Conservation (phyloP, 2,888 invertebrate genomes). For the Melanophora roralis region DNA sequence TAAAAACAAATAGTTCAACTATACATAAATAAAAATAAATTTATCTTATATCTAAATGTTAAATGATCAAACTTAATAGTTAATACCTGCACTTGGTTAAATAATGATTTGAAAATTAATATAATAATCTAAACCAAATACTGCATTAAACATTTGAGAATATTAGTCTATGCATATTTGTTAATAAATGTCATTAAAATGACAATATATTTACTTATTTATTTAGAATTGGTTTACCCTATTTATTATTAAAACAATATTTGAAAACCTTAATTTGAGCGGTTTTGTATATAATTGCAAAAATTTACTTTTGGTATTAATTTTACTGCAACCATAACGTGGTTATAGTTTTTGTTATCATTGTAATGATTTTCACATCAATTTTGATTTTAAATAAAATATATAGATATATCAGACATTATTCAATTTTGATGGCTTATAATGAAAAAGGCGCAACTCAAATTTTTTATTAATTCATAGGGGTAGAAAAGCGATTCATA, state of each 20-base stretch:
- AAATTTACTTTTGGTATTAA: constrained; percentile 32
- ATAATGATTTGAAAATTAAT: no score
- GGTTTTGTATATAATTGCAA: constrained; percentile 18
- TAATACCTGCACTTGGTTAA: neutral
- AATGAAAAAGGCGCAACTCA: no score
- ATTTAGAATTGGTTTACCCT: no score
- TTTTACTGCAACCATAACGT: constrained; percentile 61
- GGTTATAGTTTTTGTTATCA: constrained; percentile 51
- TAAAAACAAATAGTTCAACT: no score
- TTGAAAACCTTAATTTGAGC: constrained; percentile 41
- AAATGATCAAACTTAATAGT: neutral
- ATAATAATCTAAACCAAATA: no score
- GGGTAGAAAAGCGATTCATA: no score
- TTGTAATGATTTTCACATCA: constrained; percentile 58
- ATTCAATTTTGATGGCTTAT: no score
- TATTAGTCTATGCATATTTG: neutral
- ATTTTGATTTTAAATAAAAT: constrained; percentile 45
- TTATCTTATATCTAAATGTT: neutral
- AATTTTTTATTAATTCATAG: no score
- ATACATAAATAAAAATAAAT: no score
- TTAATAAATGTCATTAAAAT: neutral
- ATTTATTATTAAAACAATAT: constrained; percentile 29
- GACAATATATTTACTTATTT: no score
- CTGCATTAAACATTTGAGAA: no score
- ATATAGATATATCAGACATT: constrained; percentile 43